Percentiles rank a stretch among this genome's conserved stretches.
Evolutionary conservation across 2,888 invertebrate genomes (phyloP).

Genomic region (Trimorus sp.): DNA sequence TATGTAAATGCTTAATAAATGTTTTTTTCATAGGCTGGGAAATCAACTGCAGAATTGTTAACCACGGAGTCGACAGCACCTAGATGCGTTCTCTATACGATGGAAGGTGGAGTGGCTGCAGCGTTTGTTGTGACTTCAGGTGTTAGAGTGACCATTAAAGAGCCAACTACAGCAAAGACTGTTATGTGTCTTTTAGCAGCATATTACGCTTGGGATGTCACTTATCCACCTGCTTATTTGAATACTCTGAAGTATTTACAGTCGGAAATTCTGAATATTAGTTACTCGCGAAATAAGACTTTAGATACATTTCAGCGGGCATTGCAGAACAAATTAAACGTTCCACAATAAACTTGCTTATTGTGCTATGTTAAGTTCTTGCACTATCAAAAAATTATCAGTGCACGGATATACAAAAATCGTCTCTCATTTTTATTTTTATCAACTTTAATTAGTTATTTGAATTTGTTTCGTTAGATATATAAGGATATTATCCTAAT

Average conservation of each 20-base stretch:
- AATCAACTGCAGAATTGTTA: slow-evolving; percentile 15
- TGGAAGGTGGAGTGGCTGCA: slow-evolving; percentile 12
- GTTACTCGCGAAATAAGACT: background rate
- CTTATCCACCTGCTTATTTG: slow-evolving; percentile 12
- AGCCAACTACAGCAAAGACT: background rate
- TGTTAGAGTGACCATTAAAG: background rate
- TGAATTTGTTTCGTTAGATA: too few relatives aligned
- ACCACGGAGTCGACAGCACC: slow-evolving; percentile 14
- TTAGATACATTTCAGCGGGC: slow-evolving; percentile 11
- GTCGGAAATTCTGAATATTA: background rate
- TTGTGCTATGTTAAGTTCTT: background rate
- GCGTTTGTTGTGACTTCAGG: slow-evolving; percentile 13
- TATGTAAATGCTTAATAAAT: background rate
- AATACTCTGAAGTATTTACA: slow-evolving; percentile 9
- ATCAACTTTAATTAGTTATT: background rate
- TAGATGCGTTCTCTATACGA: slow-evolving; percentile 8
- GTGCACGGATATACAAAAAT: background rate
- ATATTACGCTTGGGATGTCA: slow-evolving; percentile 27
- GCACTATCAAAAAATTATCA: background rate
- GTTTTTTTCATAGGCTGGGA: slow-evolving; percentile 12
- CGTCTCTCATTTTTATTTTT: background rate
- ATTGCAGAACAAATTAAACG: background rate
- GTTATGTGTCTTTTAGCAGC: slow-evolving; percentile 10
- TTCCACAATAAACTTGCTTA: background rate
- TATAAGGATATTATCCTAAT: too few relatives aligned